Evolutionary conservation across 2,797 vertebrate species (phyloP), one percentile per base, ranked within the genome.

Genomic region (Gymnodraco acuticeps): DNA sequence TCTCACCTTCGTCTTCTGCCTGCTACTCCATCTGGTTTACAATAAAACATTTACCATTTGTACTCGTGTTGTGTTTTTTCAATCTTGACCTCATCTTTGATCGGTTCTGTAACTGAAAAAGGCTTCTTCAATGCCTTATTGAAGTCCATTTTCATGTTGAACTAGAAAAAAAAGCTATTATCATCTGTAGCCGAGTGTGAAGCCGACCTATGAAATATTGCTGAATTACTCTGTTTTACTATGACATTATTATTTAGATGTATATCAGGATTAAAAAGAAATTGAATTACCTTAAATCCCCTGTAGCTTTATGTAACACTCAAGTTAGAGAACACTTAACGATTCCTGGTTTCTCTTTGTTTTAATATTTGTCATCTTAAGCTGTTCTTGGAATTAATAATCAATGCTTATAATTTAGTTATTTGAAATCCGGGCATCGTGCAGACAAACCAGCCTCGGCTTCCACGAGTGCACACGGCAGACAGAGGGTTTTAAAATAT

Each of bases 401-500:
- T 67, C 43, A 51, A 74, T 75, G 58, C 52, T 63, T 23, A 42
- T 62, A 46, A 77, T 69, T 80, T 19, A 60, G 50, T 64, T 33
- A 62, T 73, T 77, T 51, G 4, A 78, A 71, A 80, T 63, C 50
- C 76, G 0, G 23, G 23, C 65, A 53, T 80, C 33, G 42, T 74
- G 84, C 71, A 81, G 80, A 85, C 73, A 41, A 19, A 0, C 43
- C 43, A 63, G 70, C 62, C 61, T 62, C 73, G 5, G 64, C 77
- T 72, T 73, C 87, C 73, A 50, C 89, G 77, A 75, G 83, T 5
- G 75, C 48, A n/a, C 71, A 31, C 70, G 75, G 74, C 87, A 77
- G 85, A 84, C 85, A 73, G 87, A 82, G 66, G 33, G 69, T 84
- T 89, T 91, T 91, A 88, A 90, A 91, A 92, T 90, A 91, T 89